Conservation (phyloP, 2,113 vertebrate species). For the Brachyhypopomus occidentalis region DNA sequence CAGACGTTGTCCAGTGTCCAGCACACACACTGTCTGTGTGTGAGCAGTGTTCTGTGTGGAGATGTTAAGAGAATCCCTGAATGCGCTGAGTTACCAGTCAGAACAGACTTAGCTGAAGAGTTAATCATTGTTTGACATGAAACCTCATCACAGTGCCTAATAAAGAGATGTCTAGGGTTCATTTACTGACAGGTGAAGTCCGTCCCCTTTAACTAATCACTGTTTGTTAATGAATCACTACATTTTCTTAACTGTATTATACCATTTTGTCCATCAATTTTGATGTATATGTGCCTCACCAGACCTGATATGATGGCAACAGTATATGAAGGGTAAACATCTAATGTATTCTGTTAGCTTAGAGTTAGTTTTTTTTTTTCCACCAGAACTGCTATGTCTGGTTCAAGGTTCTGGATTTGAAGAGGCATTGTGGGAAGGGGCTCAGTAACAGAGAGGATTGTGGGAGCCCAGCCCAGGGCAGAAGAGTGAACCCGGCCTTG, state of each 20-base stretch:
- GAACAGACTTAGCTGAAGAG: slow-evolving; percentile 74
- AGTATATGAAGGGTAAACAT: not conserved
- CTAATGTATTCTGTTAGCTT: not conserved
- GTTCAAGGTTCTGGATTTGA: slow-evolving; percentile 27
- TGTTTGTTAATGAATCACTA: not conserved
- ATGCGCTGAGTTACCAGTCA: slow-evolving; percentile 72
- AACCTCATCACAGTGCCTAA: slow-evolving; percentile 68
- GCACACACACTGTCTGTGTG: slow-evolving; percentile 54
- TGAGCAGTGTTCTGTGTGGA: slow-evolving; percentile 14
- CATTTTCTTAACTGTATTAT: not conserved
- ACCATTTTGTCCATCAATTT: not conserved
- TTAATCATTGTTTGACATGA: slow-evolving; percentile 71
- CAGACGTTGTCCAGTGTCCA: slow-evolving; percentile 61
- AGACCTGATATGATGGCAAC: not conserved
- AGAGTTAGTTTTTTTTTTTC: not conserved
- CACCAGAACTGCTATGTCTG: slow-evolving; percentile 27
- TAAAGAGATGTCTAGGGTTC: slow-evolving; percentile 65
- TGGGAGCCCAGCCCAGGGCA: slow-evolving; percentile 62
- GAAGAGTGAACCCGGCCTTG: slow-evolving; percentile 68
- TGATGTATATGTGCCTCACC: not conserved
- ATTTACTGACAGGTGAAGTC: slow-evolving; percentile 38
- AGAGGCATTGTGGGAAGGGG: slow-evolving; percentile 36
- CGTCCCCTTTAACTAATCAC: not conserved
- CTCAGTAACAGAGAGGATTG: slow-evolving; percentile 44
- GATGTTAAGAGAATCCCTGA: slow-evolving; percentile 71